Evolutionary conservation across 2,888 invertebrate species (phyloP), one percentile per base, ranked within the genome.

Genomic region (Phortica okadai): DNA sequence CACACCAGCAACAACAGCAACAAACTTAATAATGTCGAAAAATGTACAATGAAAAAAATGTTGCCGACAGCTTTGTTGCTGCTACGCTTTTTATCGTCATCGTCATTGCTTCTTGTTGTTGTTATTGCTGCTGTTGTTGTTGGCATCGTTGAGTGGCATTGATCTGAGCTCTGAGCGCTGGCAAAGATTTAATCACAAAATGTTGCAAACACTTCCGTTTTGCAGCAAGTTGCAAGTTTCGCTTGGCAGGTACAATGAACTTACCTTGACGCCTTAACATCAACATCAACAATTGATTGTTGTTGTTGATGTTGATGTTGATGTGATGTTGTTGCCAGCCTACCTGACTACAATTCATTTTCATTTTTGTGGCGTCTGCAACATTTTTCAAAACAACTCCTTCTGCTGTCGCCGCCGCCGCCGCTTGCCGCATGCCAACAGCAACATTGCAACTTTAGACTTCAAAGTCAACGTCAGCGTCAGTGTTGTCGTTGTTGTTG

Each of bases 191-290:
- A 77, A 80, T 79, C 80, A 62, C 59, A 78, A 80, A 81, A 73
- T 76, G 74, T 73, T 77, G 77, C 77, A 81, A 88, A 84, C 85
- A 88, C 88, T 88, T 88, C 89, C 88, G 88, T 87, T 88, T 88
- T 81, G 69, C 74, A 42, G 42, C 66, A 66, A 21, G 25, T 70
- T 70, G 50, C 25, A 70, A 8, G 14, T 56, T 14, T 56, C 56
- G 16, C 69, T 69, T 69, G 69, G 21, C 74, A 66, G 44, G 74
- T 67, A 74, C 74, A 74, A 67, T 44, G 74, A 74, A 74, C 74
- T 73, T 56, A 72, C 54, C 70, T 72, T 72, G 70, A 33, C 42
- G 66, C 33, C 14, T 66, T 16, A 62, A 54, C 54, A n/a, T 59
- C 59, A n/a, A n/a, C 59, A 11, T 11, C 66, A 59, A 59, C 59